Evolutionary conservation across 2,113 vertebrate species (phyloP), one percentile per base, ranked within the genome.

Genomic region (Pterophyllum scalare): DNA sequence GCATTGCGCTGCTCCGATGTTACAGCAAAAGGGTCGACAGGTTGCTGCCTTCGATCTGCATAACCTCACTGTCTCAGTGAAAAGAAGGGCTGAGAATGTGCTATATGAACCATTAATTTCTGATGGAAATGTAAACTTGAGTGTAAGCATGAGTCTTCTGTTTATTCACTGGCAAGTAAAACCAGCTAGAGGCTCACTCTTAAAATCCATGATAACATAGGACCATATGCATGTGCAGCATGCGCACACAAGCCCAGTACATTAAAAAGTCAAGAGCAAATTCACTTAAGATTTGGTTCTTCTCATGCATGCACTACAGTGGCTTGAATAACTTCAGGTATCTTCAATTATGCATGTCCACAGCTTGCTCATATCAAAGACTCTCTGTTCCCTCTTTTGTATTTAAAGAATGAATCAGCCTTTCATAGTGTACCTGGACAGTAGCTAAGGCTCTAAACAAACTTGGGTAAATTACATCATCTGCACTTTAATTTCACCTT

Each of bases 301-400:
- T 84, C 67, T 89, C 85, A 88, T 85, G 84, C 85, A 43, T 82
- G 83, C 74, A 80, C 59, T 90, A 80, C 79, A 78, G 82, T 62
- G 67, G 77, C 75, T 84, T 81, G 58, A 80, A 75, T 81, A 70
- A 85, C 77, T 90, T 90, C 80, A 88, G 78, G 83, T 90, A 64
- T 88, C 60, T 82, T 93, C 46, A 89, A 88, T 93, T 82, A 91
- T 91, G 86, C 59, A 94, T 5, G 59, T 77, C 43, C 57, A 77
- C 43, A 46, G 82, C 60, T 70, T 65, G 54, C 79, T 59, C 33
- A 4, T 74, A 82, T 91, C 80, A 91, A 86, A 89, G 43, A 75
- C 80, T 67, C 15, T 20, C 15, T 15, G n/a, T 54, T 38, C 10
- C 59, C 20, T 19, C 60, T 54, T 75, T 74, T 72, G 49, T 46